phyloP scores from a whole-genome alignment of 2,797 vertebrate genomes.

The Epinephelus awoara region DNA sequence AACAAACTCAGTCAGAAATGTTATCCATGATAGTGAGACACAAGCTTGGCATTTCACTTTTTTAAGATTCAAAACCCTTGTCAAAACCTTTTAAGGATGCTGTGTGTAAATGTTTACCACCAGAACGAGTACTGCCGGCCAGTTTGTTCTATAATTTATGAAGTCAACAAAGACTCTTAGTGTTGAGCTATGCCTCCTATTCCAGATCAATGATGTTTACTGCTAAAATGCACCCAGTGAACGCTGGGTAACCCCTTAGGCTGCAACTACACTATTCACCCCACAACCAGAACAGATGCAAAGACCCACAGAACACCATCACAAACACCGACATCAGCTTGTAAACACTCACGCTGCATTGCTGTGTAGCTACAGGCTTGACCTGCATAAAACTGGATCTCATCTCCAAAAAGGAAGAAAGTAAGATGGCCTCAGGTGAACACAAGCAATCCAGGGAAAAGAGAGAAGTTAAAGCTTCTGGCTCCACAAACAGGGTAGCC shows the following conservation, averaged over 20 bases:
- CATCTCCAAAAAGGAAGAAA: slow-evolving; percentile 76
- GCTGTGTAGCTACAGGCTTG: slow-evolving; percentile 76
- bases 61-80: not conserved
- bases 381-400: slow-evolving; percentile 85
- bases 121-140: slow-evolving; percentile 21
- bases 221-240: slow-evolving; percentile 26
- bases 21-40: not conserved
- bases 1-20: not conserved
- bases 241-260: slow-evolving; percentile 35
- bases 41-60: not conserved
- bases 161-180: slow-evolving; percentile 57
- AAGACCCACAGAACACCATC: not conserved
- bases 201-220: slow-evolving; percentile 41
- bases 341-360: slow-evolving; percentile 79
- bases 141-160: slow-evolving; percentile 62
- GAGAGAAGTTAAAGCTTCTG: slow-evolving; percentile 24
- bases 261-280: slow-evolving; percentile 32
- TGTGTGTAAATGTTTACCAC: slow-evolving; percentile 16
- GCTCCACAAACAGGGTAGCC: slow-evolving; percentile 25
- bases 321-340: slow-evolving; percentile 19
- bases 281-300: slow-evolving; percentile 23
- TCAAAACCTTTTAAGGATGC: slow-evolving; percentile 5
- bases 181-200: slow-evolving; percentile 23
- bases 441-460: slow-evolving; percentile 36
- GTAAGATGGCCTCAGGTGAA: slow-evolving; percentile 24